These are phyloP conservation scores for Okamejei kenojei DNA, from an alignment of 2,797 vertebrate species.

Conservation along the genomic window DNA sequence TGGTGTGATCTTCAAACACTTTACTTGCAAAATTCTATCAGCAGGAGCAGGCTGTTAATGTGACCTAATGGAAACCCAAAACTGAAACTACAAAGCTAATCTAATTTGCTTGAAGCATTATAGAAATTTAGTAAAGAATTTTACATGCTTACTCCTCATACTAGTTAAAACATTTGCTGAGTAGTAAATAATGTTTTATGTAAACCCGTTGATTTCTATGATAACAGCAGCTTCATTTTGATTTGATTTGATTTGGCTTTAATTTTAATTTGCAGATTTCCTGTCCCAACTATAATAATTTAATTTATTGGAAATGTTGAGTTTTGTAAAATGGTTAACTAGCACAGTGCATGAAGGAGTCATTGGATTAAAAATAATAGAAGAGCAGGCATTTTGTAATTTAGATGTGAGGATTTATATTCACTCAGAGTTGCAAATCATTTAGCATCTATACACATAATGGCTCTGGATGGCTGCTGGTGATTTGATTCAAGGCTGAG, in stretches of 20 bases:
- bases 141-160: background rate
- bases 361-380: background rate
- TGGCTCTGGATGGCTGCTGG: no score
- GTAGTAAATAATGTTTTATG: background rate
- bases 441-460: no score
- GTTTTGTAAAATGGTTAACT: background rate
- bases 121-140: background rate
- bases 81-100: slow-evolving; percentile 29
- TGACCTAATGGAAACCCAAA: background rate
- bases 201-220: background rate
- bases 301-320: background rate
- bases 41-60: slow-evolving; percentile 26
- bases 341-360: background rate
- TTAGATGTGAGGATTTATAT: no score
- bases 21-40: background rate
- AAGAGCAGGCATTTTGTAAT: no score
- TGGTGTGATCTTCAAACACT: slow-evolving; percentile 5
- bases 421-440: no score
- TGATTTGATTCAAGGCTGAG: no score
- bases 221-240: background rate
- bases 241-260: background rate
- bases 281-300: background rate
- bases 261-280: background rate
- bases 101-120: background rate
- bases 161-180: background rate